These are phyloP conservation scores for Pteromalus puparum DNA, from an alignment of 1,140 invertebrate genomes.

Conservation along the genomic window DNA sequence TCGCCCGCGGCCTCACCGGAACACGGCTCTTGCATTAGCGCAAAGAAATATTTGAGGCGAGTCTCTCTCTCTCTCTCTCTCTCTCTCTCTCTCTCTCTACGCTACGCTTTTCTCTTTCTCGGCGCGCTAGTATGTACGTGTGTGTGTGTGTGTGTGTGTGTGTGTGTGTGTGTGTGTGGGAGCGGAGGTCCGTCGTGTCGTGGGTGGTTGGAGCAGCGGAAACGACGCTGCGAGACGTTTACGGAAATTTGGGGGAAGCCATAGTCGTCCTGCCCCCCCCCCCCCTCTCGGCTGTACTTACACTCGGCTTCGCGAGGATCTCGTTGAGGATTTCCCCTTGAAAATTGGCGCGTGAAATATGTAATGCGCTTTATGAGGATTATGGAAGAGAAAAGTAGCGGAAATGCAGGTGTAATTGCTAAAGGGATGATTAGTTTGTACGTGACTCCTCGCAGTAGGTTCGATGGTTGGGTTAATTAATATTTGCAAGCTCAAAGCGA, in stretches of 20 bases:
- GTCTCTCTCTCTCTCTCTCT: slow-evolving; percentile 45
- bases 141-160: neutral
- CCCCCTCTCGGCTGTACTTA: neutral
- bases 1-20: slow-evolving; percentile 51
- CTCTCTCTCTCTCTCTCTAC: neutral
- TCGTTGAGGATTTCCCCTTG: neutral
- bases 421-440: no score
- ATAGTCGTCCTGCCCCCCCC: neutral
- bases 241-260: slow-evolving; percentile 10
- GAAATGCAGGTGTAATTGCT: no score
- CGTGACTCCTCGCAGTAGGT: no score
- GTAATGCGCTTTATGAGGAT: neutral
- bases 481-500: no score
- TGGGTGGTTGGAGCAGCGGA: neutral
- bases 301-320: neutral
- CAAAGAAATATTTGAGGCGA: slow-evolving; percentile 72
- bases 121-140: neutral
- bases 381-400: neutral
- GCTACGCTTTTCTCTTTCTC: neutral
- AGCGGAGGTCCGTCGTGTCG: neutral
- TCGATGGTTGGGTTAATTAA: no score
- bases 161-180: neutral
- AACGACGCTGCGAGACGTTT: neutral
- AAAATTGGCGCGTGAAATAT: neutral
- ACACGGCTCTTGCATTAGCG: slow-evolving; percentile 74